Evolutionary conservation across 2,888 invertebrate species (phyloP), one percentile per base, ranked within the genome.

Genomic region (Leucoma salicis): DNA sequence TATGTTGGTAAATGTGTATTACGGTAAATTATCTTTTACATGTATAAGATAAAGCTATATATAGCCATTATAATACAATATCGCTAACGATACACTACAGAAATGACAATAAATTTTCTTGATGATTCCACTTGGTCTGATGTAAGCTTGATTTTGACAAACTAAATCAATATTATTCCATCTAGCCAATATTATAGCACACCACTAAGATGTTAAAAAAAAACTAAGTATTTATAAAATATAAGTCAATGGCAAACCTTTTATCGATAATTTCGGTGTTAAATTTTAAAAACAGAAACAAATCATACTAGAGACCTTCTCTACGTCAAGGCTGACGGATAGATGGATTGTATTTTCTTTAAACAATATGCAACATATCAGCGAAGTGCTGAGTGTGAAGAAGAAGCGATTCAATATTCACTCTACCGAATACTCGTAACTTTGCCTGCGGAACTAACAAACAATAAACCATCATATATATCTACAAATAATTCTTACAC

Each of bases 1-100:
- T 70, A 70, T 75, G 76, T 72, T 69, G 53, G 60, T 60, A 46
- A 57, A 63, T 56, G 51, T 49, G 56, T 65, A 66, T 57, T 34
- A 58, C 54, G 57, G 48, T 57, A 25, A 45, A 58, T 60, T 57
- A 58, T 43, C 39, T 42, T 2, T 28, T 18, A 52, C 27, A 29
- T 7, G 14, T 4, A n/a, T 2, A 27, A n/a, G n/a, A 27, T 8
- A 21, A 21, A 3, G 21, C 21, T 5, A 21, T 21, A 21, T 8
- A 21, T 21, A 21, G 21, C 8, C 21, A 21, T 21, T n/a, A 21
- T 21, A 8, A 21, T 1, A 8, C 8, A 21, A 21, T 3, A 21
- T 8, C 21, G 21, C 8, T 8, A 21, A 21, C 6, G 6, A 21
- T 21, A 21, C 21, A 21, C 5, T 8, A 21, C 21, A 6, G 5